Percentiles rank a stretch among this genome's conserved stretches.
phyloP scores from a whole-genome alignment of 2,888 invertebrate genomes.

The Drosophila flavopinicola region DNA sequence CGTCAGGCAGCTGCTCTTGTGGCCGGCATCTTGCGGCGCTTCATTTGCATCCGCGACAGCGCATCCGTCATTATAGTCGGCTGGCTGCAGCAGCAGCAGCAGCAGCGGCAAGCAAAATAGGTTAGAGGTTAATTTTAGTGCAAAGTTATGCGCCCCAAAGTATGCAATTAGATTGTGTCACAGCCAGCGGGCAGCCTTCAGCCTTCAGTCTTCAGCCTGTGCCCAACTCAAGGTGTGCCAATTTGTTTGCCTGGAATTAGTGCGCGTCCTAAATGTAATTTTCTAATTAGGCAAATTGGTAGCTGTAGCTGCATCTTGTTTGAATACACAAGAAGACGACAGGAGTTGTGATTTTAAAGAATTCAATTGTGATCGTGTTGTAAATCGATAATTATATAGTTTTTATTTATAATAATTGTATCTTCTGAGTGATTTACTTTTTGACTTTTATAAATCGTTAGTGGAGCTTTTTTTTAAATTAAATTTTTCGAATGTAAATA shows the following conservation, averaged over 20 bases:
- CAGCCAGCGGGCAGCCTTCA: conserved; percentile 45
- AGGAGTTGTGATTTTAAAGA: too few species aligned
- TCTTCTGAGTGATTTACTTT: too few species aligned
- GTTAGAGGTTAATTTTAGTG: conserved; percentile 81
- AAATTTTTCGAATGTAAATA: background rate
- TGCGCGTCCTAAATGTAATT: conserved; percentile 69
- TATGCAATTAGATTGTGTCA: conserved; percentile 78
- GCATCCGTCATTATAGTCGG: conserved; percentile 65
- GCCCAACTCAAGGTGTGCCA: conserved; percentile 39
- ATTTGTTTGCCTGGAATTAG: conserved; percentile 75
- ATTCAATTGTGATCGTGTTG: too few species aligned
- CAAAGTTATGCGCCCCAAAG: conserved; percentile 79
- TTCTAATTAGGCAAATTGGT: conserved; percentile 68
- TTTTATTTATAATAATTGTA: too few species aligned
- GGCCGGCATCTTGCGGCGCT: conserved; percentile 59
- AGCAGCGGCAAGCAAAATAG: conserved; percentile 63
- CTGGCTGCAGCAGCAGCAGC: conserved; percentile 34
- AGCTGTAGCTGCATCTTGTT: background rate
- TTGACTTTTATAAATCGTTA: too few species aligned
- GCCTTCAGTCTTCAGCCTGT: conserved; percentile 8
- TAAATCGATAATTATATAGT: too few species aligned
- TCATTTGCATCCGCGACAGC: conserved; percentile 74
- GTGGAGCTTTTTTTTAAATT: background rate
- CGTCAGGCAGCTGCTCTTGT: conserved; percentile 32
- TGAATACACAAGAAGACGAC: background rate